A percentile compares a stretch with the other conserved stretches of the same genome.
Evolutionary conservation across 2,113 vertebrate genomes (phyloP).

Genomic region (Grallaria varia): DNA sequence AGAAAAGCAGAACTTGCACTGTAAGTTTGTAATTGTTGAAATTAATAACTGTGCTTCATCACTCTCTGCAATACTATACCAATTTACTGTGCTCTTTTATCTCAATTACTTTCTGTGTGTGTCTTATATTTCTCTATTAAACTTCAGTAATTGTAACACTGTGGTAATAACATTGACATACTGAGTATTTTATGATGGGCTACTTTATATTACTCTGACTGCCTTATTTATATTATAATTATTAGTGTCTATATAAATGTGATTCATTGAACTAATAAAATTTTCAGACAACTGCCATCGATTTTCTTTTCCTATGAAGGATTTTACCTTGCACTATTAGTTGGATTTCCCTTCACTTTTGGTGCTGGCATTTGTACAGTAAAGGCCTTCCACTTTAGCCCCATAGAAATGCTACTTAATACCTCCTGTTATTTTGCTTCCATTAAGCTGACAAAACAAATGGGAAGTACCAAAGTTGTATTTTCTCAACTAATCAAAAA

Average conservation of each 20-base stretch:
- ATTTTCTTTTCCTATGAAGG: background rate
- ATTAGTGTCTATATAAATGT: conserved; percentile 40
- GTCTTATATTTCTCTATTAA: conserved; percentile 58
- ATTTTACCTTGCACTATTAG: background rate
- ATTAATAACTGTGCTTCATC: conserved; percentile 18
- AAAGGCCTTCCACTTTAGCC: background rate
- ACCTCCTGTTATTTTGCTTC: background rate
- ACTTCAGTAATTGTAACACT: conserved; percentile 40
- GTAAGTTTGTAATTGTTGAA: conserved; percentile 26
- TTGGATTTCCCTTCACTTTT: background rate
- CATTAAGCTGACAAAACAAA: background rate
- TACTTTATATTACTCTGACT: conserved; percentile 47
- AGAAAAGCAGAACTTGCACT: conserved; percentile 20
- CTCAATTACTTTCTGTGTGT: conserved; percentile 41
- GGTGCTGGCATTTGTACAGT: background rate
- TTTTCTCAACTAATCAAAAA: background rate
- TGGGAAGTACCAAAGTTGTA: background rate
- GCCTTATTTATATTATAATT: conserved; percentile 51
- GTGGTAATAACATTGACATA: conserved; percentile 47
- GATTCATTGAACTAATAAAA: conserved; percentile 55
- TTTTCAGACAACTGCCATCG: conserved; percentile 34
- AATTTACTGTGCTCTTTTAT: conserved; percentile 47
- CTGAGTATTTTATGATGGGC: conserved; percentile 31
- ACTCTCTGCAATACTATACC: background rate
- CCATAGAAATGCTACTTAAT: background rate